Conservation (phyloP, 2,888 invertebrate genomes). For the Chydorus sphaericus region DNA sequence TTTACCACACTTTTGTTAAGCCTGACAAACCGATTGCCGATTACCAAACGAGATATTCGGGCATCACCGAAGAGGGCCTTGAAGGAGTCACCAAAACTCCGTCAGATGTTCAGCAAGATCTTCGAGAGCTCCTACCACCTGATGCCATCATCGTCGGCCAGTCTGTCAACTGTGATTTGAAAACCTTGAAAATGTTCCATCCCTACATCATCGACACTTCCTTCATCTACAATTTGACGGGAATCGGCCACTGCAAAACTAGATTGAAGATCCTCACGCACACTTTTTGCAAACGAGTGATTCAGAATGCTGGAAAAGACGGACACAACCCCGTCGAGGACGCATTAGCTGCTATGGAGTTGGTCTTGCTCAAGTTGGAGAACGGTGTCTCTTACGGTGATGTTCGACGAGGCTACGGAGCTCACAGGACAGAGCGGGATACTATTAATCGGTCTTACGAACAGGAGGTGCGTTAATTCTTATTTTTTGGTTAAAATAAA, state of each 20-base stretch:
- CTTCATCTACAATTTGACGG: constrained; percentile 73
- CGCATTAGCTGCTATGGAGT: constrained; percentile 66
- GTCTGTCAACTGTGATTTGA: constrained; percentile 75
- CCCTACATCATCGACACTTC: constrained; percentile 90
- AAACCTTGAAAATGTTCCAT: constrained; percentile 88
- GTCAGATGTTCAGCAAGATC: constrained; percentile 61
- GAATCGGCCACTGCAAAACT: constrained; percentile 59
- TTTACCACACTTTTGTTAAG: constrained; percentile 77
- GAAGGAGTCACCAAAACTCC: constrained; percentile 55
- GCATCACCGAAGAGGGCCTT: constrained; percentile 62
- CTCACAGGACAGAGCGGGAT: no score
- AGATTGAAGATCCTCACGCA: constrained; percentile 65
- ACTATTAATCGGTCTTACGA: background rate
- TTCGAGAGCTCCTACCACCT: constrained; percentile 55
- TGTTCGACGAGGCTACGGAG: background rate
- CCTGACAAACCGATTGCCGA: constrained; percentile 67
- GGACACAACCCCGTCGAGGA: constrained; percentile 56
- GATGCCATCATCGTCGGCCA: constrained; percentile 95
- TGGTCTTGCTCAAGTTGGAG: constrained; percentile 71
- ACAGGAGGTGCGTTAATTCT: background rate
- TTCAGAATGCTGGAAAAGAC: constrained; percentile 43
- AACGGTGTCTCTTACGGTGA: constrained; percentile 37
- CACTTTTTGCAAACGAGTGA: constrained; percentile 61
- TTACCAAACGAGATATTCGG: constrained; percentile 71
- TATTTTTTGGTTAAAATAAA: no score